Conservation (phyloP, 1,140 invertebrate species). For the Leptonema lineaticorne region DNA sequence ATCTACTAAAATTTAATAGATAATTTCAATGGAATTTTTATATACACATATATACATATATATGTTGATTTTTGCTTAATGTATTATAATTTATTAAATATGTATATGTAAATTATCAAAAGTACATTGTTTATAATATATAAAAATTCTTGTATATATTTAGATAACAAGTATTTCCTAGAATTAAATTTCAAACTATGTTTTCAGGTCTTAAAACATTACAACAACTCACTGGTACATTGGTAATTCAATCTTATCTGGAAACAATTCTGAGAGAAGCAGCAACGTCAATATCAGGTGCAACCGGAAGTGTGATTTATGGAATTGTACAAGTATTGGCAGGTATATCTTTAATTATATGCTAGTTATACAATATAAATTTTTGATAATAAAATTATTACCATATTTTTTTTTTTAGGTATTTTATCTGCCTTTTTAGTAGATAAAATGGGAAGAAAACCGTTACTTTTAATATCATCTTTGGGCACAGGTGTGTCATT, state of each 20-base stretch:
- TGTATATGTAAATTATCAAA: neutral
- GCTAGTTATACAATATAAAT: neutral
- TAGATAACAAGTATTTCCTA: neutral
- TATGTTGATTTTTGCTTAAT: neutral
- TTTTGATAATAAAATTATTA: neutral
- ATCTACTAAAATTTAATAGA: no score
- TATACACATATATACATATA: neutral
- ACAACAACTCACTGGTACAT: slow-evolving; percentile 66
- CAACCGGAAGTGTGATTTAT: slow-evolving; percentile 59
- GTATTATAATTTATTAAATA: neutral
- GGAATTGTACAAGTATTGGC: slow-evolving; percentile 66
- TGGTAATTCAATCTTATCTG: slow-evolving; percentile 70
- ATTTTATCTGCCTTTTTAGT: slow-evolving; percentile 66
- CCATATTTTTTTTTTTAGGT: slow-evolving; percentile 51
- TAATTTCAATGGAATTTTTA: neutral
- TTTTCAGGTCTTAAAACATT: slow-evolving; percentile 59
- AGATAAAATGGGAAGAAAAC: slow-evolving; percentile 70
- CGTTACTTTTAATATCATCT: slow-evolving; percentile 66
- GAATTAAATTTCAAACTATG: neutral
- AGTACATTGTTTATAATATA: neutral
- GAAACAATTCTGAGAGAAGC: slow-evolving; percentile 62
- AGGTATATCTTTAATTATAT: slow-evolving; percentile 43
- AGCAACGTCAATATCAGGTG: slow-evolving; percentile 53
- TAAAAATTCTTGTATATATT: neutral
- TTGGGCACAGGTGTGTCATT: slow-evolving; percentile 56